A percentile compares a stretch with the other conserved stretches of the same genome.
Evolutionary conservation across 2,888 invertebrate species (phyloP).

Genomic region (Anticlea derivata): DNA sequence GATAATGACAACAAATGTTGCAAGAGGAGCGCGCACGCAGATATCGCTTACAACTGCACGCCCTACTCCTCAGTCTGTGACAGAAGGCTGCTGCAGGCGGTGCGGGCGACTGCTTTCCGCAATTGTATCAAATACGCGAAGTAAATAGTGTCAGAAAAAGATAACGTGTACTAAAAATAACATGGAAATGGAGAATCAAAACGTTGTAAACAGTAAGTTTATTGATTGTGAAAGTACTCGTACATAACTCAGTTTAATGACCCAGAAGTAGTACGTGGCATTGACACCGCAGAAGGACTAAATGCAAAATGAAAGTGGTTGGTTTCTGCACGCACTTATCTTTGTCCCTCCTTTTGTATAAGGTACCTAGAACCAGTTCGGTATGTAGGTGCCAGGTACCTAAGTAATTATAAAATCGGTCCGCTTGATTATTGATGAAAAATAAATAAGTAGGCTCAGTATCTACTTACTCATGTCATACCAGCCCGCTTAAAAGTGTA

Average conservation of each 20-base stretch:
- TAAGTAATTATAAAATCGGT: no score
- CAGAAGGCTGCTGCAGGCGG: neutral
- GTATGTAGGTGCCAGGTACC: no score
- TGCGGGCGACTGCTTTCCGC: conserved; percentile 3
- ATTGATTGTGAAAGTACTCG: conserved; percentile 11
- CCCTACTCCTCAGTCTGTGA: conserved; percentile 8
- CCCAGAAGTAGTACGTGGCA: conserved; percentile 18
- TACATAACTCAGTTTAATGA: conserved; percentile 6
- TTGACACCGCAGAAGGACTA: conserved; percentile 26
- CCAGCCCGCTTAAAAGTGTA: no score
- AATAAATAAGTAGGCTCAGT: no score
- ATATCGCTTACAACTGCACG: conserved; percentile 6
- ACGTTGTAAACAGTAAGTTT: conserved; percentile 20
- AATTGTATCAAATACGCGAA: conserved; percentile 5
- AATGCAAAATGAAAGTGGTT: conserved; percentile 25
- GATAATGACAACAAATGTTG: conserved; percentile 10
- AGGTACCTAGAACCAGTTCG: no score
- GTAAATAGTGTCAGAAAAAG: conserved; percentile 12
- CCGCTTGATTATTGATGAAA: no score
- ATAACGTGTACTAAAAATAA: neutral
- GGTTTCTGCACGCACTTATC: neutral
- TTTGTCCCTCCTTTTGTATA: no score
- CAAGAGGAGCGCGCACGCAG: conserved; percentile 20
- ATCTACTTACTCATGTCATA: no score
- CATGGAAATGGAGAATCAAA: conserved; percentile 23